phyloP scores from a whole-genome alignment of 2,888 invertebrate genomes.

The Zygogramma bicolorata region DNA sequence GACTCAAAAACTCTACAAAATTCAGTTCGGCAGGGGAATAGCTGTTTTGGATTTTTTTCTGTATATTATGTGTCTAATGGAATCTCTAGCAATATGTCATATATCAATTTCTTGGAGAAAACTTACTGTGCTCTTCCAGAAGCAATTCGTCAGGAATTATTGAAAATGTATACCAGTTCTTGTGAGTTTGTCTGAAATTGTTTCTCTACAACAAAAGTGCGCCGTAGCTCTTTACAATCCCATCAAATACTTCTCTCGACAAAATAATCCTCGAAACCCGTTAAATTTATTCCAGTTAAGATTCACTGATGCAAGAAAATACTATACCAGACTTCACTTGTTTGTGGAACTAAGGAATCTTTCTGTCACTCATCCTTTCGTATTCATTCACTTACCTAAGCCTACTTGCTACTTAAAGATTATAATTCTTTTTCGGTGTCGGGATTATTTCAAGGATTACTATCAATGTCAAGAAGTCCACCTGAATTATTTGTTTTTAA shows the following conservation, averaged over 20 bases:
- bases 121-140: too few relatives aligned
- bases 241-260: constrained; percentile 8
- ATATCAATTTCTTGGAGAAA: too few relatives aligned
- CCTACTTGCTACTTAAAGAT: constrained; percentile 1
- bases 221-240: too few relatives aligned
- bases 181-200: neutral
- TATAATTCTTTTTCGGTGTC: neutral
- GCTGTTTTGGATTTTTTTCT: too few relatives aligned
- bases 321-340: constrained; percentile 7
- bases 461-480: constrained; percentile 4
- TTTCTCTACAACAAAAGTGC: neutral
- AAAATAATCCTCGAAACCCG: constrained; percentile 11
- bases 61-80: too few relatives aligned
- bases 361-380: constrained; percentile 4
- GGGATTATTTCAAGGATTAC: neutral
- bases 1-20: too few relatives aligned
- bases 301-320: constrained; percentile 9
- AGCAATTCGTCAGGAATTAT: too few relatives aligned
- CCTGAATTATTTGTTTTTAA: neutral
- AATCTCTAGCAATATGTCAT: too few relatives aligned
- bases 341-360: neutral
- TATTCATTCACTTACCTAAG: constrained; percentile 1
- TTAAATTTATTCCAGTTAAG: neutral
- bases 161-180: neutral
- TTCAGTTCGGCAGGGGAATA: too few relatives aligned